phyloP scores from a whole-genome alignment of 2,113 vertebrate species.

The Grantiella picta region DNA sequence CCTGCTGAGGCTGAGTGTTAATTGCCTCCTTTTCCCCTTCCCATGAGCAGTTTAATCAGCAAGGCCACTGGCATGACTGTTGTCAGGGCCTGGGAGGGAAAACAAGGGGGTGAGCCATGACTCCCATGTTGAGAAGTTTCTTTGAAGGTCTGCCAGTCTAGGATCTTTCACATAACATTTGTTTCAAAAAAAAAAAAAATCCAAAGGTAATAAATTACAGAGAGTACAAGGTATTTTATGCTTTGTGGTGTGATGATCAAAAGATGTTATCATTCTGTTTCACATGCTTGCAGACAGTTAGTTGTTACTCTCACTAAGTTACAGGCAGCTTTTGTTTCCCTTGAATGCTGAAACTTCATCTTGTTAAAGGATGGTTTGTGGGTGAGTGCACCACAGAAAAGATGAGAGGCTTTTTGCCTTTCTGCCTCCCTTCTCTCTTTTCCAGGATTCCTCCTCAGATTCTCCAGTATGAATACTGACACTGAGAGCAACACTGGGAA shows the following conservation, averaged over 20 bases:
- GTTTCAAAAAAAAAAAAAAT: background rate
- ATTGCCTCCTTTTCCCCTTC: background rate
- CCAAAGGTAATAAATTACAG: slow-evolving; percentile 26
- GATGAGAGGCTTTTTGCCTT: background rate
- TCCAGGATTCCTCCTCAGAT: background rate
- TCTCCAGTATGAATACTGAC: background rate
- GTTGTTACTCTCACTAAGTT: background rate
- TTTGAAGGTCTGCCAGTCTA: slow-evolving; percentile 19
- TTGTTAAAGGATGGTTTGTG: background rate
- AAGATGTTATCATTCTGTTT: slow-evolving; percentile 16
- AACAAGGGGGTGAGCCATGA: background rate
- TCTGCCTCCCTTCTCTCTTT: background rate
- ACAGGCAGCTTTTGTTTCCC: background rate
- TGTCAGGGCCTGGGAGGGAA: background rate
- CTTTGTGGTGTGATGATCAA: slow-evolving; percentile 53
- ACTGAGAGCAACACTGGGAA: background rate
- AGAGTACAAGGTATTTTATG: slow-evolving; percentile 1
- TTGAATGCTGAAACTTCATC: background rate
- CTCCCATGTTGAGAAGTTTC: background rate
- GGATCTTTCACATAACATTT: slow-evolving; percentile 17
- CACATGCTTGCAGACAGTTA: slow-evolving; percentile 7
- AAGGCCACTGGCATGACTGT: background rate
- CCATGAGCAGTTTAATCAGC: background rate
- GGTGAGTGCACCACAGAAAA: background rate
- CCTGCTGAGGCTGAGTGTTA: background rate